A percentile compares a stretch with the other conserved stretches of the same genome.
Evolutionary conservation across 2,113 vertebrate genomes (phyloP).

Genomic region (Gallinago undulata): DNA sequence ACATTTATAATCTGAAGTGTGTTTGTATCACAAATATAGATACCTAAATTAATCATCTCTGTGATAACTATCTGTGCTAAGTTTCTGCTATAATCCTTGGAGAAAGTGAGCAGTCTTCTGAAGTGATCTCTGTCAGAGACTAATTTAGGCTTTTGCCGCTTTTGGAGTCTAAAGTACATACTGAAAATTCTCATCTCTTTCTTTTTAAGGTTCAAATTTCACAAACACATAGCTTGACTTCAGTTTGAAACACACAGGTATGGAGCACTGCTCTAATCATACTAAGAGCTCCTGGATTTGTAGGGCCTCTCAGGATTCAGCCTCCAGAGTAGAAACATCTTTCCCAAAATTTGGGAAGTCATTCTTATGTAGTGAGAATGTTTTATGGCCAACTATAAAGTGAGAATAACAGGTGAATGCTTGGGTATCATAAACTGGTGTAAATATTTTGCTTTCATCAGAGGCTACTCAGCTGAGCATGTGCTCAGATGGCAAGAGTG

Average conservation of each 20-base stretch:
- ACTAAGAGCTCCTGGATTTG: not conserved
- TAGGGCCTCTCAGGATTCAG: not conserved
- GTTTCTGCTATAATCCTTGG: not conserved
- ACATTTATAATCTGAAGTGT: not conserved
- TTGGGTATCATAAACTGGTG: not conserved
- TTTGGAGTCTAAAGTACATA: not conserved
- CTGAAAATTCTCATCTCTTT: not conserved
- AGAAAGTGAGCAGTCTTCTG: not conserved
- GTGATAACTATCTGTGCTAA: not conserved
- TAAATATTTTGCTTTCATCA: not conserved
- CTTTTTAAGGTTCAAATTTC: not conserved
- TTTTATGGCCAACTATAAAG: not conserved
- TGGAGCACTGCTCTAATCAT: not conserved
- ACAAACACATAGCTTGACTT: not conserved
- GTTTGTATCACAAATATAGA: not conserved
- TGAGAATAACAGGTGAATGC: not conserved
- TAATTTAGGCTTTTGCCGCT: not conserved
- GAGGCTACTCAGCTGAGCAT: not conserved
- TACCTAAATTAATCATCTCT: not conserved
- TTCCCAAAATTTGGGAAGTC: not conserved
- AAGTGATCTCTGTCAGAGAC: not conserved
- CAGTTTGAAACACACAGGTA: not conserved
- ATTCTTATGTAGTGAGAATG: not conserved
- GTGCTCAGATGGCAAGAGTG: not conserved
- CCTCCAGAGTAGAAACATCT: not conserved